Evolutionary conservation across 2,888 invertebrate genomes (phyloP), one percentile per base, ranked within the genome.

Genomic region (Drosophila anomelani): DNA sequence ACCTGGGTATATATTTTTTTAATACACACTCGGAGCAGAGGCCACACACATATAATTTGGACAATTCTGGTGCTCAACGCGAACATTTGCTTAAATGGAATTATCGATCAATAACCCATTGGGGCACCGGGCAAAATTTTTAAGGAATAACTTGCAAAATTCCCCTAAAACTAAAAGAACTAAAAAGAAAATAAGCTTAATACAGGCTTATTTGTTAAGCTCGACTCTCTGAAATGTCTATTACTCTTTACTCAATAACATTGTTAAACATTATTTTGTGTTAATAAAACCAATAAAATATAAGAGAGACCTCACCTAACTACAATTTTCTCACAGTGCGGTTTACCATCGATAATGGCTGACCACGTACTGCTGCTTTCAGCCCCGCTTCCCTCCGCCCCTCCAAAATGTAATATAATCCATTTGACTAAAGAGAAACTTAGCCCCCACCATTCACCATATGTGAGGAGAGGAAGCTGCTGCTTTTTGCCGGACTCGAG

Each of bases 81-180:
- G 75, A 83, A 72, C 86, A 87, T 88, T 87, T 88, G 84, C 87
- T 78, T 90, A 86, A 90, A 84, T 83, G 90, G 77, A 89, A 86
- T 86, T 88, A 86, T 76, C 88, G 89, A 81, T 83, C 89, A 85
- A 85, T 88, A 86, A 88, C 86, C 81, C 77, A 82, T 77, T 76
- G 72, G 12, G 20, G 41, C 47, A 68, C 39, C 6, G 26, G 1
- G 20, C n/a, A 49, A 15, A 55, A 39, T 39, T 8, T 4, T 4
- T 6, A 12, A 29, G 15, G 5, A 3, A 23, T 12, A 5, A 49
- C 2, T 7, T 3, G 17, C 1, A 7, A 38, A 38, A 7, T 3
- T 13, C 13, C 0, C 4, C n/a, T n/a, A n/a, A n/a, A n/a, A n/a
- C n/a, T n/a, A n/a, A n/a, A n/a, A n/a, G n/a, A n/a, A n/a, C n/a